These are phyloP conservation scores for Petrosia ficiformis DNA, from an alignment of 37 sponge, comb jelly and placozoan genomes.

Conservation along the genomic window DNA sequence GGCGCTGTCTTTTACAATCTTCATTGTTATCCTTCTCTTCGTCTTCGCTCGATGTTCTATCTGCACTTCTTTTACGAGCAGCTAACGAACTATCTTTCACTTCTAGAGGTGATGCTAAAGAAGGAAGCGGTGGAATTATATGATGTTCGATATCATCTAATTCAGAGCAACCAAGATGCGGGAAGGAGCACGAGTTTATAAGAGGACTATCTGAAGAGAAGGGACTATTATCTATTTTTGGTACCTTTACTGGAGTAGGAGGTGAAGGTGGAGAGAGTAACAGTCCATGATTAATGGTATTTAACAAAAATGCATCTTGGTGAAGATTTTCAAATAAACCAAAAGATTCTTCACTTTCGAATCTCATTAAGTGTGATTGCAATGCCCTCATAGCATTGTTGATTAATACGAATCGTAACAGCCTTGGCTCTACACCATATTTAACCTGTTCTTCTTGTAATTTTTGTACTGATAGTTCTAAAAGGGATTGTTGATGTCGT, in stretches of 20 bases:
- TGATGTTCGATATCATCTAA: neutral
- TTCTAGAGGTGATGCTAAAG: neutral
- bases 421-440: conserved; percentile 56
- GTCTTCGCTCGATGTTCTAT: neutral
- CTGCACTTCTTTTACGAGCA: neutral
- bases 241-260: conserved; percentile 41
- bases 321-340: neutral
- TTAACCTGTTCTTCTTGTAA: conserved; percentile 67
- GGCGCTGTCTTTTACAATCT: neutral
- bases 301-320: conserved; percentile 23
- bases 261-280: conserved; percentile 20
- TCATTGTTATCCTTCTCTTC: neutral
- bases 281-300: conserved; percentile 47
- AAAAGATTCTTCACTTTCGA: neutral
- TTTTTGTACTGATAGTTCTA: conserved; percentile 64
- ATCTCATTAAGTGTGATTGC: conserved; percentile 16
- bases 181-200: neutral
- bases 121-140: neutral
- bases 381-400: conserved; percentile 67
- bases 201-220: neutral
- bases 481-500: conserved; percentile 50
- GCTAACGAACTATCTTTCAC: neutral
- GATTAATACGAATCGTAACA: conserved; percentile 67
- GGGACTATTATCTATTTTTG: conserved; percentile 12
- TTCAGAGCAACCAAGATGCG: neutral